These are phyloP conservation scores for Chionoecetes opilio DNA, from an alignment of 1,140 invertebrate genomes.

Conservation along the genomic window DNA sequence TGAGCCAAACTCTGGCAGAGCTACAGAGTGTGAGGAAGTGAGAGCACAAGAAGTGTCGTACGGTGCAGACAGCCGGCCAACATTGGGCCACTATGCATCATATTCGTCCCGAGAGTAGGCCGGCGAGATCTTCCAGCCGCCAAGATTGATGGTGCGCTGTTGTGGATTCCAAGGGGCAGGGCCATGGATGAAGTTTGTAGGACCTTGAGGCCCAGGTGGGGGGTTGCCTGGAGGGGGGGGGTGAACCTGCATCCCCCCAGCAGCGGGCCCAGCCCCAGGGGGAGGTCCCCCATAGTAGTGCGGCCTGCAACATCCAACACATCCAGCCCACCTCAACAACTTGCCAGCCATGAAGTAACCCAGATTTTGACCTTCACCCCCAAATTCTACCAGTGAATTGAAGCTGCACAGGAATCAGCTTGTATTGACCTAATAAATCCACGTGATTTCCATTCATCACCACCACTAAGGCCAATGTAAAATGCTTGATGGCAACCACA, in stretches of 20 bases:
- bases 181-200: slow-evolving; percentile 77
- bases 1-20: slow-evolving; percentile 62
- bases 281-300: slow-evolving; percentile 77
- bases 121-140: slow-evolving; percentile 77
- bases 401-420: slow-evolving; percentile 70
- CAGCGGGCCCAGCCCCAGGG: slow-evolving; percentile 68
- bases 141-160: slow-evolving; percentile 79
- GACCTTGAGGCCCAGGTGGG: slow-evolving; percentile 75
- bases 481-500: neutral
- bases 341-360: slow-evolving; percentile 68
- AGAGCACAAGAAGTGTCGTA: slow-evolving; percentile 69
- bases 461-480: neutral
- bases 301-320: slow-evolving; percentile 78
- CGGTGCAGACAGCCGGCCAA: slow-evolving; percentile 66
- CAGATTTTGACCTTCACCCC: slow-evolving; percentile 69
- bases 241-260: slow-evolving; percentile 74
- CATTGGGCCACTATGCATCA: slow-evolving; percentile 76
- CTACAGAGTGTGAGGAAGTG: slow-evolving; percentile 60
- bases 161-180: slow-evolving; percentile 72
- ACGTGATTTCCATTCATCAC: neutral
- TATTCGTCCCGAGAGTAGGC: slow-evolving; percentile 79
- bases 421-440: no score
- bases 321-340: slow-evolving; percentile 75
- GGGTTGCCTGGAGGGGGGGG: slow-evolving; percentile 76
- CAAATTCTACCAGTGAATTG: slow-evolving; percentile 41